Evolutionary conservation across 2,113 vertebrate species (phyloP).

Genomic region (Paramisgurnus dabryanus): DNA sequence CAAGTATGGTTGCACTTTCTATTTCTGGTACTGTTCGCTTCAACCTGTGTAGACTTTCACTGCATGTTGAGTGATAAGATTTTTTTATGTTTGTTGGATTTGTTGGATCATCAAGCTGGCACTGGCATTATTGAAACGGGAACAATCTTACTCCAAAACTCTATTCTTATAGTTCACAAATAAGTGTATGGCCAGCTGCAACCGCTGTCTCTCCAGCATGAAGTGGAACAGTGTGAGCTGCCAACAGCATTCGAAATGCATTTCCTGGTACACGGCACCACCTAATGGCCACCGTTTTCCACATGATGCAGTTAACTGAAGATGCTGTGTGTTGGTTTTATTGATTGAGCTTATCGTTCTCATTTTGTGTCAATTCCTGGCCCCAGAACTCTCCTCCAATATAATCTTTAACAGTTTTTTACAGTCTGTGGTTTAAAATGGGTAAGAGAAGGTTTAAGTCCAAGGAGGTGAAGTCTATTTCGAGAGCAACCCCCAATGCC

Average conservation of each 20-base stretch:
- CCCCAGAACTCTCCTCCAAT: conserved; percentile 15
- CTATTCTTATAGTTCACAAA: background rate
- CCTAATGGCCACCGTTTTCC: conserved; percentile 34
- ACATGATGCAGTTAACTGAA: background rate
- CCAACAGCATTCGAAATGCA: background rate
- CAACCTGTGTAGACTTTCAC: no score
- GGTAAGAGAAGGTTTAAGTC: background rate
- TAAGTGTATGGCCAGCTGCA: background rate
- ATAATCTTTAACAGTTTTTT: background rate
- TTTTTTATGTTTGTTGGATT: background rate
- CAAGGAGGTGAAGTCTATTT: background rate
- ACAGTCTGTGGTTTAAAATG: background rate
- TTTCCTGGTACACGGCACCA: conserved; percentile 51
- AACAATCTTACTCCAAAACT: background rate
- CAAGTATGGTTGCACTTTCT: no score
- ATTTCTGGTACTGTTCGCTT: no score
- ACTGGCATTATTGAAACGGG: no score
- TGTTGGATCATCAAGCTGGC: background rate
- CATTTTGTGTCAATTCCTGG: conserved; percentile 21
- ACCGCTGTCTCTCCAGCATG: background rate
- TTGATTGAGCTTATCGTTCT: conserved; percentile 7
- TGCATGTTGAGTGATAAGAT: background rate
- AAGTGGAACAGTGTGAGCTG: background rate
- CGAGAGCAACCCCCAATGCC: background rate
- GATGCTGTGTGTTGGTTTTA: background rate